Evolutionary conservation across 2,113 vertebrate genomes (phyloP), one percentile per base, ranked within the genome.

Genomic region (Etheostoma spectabile): DNA sequence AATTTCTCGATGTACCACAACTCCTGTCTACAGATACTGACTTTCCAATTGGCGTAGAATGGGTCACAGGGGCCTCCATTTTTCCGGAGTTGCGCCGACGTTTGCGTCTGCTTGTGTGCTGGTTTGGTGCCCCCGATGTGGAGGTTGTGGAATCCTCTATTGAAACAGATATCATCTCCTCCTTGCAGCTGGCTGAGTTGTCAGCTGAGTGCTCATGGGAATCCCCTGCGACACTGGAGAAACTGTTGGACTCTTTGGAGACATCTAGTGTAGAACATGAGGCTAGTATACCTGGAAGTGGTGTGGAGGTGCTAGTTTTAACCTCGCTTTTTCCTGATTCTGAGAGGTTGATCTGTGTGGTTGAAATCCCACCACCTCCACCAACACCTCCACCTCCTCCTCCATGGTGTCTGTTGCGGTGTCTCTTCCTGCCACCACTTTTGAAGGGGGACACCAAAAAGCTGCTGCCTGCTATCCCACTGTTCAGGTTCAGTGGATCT

Each of bases 401-500:
- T 27, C 94, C 94, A 11, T 93, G 92, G 59, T 95, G 94, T 60
- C 96, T 95, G 80, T 98, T 96, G 21, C 97, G 95, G 74, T 98
- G 97, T 55, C 97, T 92, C 66, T 96, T 95, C 30, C 96, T 94
- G 63, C 95, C 93, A 3, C 96, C 92, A 59, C 96, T 91, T 79
- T 96, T 97, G 55, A 93, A 85, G 2, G 97, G 96, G 0, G 96
- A 96, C 10, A 95, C 92, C 61, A 96, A 92, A 12, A 94, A 91
- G 69, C 92, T 95, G 21, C 95, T 92, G 69, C 93, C 93, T 35
- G 94, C 93, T 30, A 93, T 95, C 8, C 96, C 95, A 8, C 94
- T 92, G 79, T 98, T 98, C 83, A 98, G 95, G 93, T 96, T 97
- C 55, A 99, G 94, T 0, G 97, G 97, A 90, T 98, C 97, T 1